Percentiles rank a stretch among this genome's conserved stretches.
phyloP scores from a whole-genome alignment of 2,113 vertebrate genomes.

The Atrichornis clamosus region DNA sequence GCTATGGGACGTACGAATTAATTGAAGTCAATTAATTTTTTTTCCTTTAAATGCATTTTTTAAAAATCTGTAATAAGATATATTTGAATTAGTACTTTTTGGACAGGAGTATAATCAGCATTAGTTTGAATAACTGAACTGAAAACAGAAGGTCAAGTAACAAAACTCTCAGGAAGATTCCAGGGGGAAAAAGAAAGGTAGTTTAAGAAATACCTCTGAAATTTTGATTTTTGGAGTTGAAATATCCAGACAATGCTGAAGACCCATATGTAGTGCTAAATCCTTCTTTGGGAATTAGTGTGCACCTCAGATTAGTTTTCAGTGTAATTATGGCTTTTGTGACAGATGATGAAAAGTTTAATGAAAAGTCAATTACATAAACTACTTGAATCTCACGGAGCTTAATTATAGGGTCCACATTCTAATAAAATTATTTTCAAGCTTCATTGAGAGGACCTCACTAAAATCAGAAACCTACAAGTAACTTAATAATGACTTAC shows the following conservation, averaged over 20 bases:
- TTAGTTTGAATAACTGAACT: background rate
- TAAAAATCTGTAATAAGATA: background rate
- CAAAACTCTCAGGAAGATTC: background rate
- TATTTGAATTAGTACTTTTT: background rate
- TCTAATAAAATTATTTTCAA: conserved; percentile 34
- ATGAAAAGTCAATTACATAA: conserved; percentile 38
- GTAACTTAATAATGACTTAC: background rate
- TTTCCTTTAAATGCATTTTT: background rate
- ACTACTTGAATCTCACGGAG: background rate
- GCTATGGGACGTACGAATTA: background rate
- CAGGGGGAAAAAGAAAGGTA: background rate
- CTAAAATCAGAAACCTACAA: background rate
- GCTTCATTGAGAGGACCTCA: background rate
- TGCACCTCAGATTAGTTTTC: conserved; percentile 32
- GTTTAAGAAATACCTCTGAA: background rate
- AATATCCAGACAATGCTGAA: background rate
- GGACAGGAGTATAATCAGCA: background rate
- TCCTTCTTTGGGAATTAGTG: conserved; percentile 15
- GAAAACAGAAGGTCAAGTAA: background rate
- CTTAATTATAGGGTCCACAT: conserved; percentile 32
- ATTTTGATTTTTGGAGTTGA: background rate
- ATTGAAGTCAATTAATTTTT: background rate
- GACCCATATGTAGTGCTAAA: background rate
- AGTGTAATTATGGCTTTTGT: conserved; percentile 36
- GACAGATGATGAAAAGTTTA: conserved; percentile 42